These are phyloP conservation scores for Lichenostomus cassidix DNA, from an alignment of 2,113 vertebrate genomes.

Conservation along the genomic window DNA sequence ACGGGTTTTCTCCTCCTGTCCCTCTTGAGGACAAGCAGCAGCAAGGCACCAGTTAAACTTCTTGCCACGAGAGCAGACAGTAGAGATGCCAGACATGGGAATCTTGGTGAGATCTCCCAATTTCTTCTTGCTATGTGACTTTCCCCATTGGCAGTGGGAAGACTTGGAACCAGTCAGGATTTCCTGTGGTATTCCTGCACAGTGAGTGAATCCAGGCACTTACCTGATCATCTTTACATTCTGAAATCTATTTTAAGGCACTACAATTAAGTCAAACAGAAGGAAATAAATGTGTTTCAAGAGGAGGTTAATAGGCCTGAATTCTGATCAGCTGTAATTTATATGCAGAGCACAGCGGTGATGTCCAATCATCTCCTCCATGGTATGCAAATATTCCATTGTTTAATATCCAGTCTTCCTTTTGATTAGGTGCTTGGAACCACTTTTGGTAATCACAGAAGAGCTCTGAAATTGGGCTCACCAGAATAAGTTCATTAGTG, in stretches of 20 bases:
- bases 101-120: not conserved
- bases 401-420: not conserved
- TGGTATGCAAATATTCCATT: constrained; percentile 31
- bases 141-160: not conserved
- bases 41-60: not conserved
- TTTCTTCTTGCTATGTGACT: not conserved
- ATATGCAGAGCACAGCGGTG: not conserved
- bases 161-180: not conserved
- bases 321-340: constrained; percentile 5
- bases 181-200: not conserved
- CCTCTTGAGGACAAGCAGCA: rapidly evolving
- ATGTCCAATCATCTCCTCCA: constrained; percentile 1
- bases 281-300: constrained; percentile 2
- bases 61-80: not conserved
- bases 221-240: not conserved
- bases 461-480: not conserved
- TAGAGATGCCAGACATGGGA: not conserved
- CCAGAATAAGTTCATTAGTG: constrained; percentile 18
- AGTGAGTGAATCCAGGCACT: not conserved
- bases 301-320: constrained; percentile 14
- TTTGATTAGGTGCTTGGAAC: constrained; percentile 28
- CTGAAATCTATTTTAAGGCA: constrained; percentile 5
- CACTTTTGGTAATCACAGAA: constrained; percentile 28
- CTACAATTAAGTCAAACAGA: not conserved
- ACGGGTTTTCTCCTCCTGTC: not conserved